These are phyloP conservation scores for Cataglyphis altisquamis DNA, from an alignment of 2,888 invertebrate genomes.

Conservation along the genomic window DNA sequence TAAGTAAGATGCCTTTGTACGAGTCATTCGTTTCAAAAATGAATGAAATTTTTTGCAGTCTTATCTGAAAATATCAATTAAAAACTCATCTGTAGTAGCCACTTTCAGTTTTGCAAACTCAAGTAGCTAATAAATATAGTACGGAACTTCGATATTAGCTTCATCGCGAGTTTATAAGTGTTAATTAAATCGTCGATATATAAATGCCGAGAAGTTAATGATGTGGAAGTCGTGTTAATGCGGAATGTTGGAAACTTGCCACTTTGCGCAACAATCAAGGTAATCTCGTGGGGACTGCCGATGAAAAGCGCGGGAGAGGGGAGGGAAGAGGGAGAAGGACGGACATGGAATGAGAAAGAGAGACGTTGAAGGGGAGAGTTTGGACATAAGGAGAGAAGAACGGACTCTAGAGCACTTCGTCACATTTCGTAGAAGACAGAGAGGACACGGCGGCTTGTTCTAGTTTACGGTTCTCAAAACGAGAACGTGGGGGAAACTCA, in stretches of 20 bases:
- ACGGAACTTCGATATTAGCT: constrained; percentile 30
- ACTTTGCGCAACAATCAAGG: constrained; percentile 35
- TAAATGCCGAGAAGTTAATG: constrained; percentile 30
- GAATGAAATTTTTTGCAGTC: background rate
- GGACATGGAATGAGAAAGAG: constrained; percentile 22
- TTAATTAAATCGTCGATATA: constrained; percentile 42
- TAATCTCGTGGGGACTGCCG: constrained; percentile 20
- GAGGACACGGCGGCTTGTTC: constrained; percentile 78
- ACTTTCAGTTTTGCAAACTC: background rate
- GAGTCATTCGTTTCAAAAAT: background rate
- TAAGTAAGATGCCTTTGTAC: background rate
- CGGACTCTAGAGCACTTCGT: constrained; percentile 79
- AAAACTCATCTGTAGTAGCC: background rate
- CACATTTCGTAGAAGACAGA: constrained; percentile 78
- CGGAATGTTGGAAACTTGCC: constrained; percentile 45
- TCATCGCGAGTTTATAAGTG: constrained; percentile 24
- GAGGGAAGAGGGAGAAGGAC: constrained; percentile 37
- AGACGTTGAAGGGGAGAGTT: constrained; percentile 50
- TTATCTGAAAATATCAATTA: background rate
- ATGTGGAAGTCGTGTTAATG: constrained; percentile 37
- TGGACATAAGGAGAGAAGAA: constrained; percentile 69
- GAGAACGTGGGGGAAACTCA: constrained; percentile 64
- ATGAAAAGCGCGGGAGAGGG: constrained; percentile 7
- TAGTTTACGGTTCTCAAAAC: constrained; percentile 81
- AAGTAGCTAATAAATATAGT: background rate